These are phyloP conservation scores for Sycophaga agraensis DNA, from an alignment of 1,140 invertebrate species.

Conservation along the genomic window DNA sequence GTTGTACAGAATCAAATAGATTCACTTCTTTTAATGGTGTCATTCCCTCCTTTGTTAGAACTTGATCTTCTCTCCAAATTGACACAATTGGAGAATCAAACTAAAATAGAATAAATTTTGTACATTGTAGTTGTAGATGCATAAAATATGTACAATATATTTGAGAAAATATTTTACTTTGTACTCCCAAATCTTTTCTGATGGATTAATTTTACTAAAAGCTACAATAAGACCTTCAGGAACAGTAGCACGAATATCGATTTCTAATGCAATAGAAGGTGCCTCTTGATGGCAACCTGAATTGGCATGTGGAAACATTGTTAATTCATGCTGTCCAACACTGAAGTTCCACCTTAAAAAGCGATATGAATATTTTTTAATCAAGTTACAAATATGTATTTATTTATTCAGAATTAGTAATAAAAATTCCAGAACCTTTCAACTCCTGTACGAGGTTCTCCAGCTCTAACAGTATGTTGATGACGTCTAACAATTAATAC, in stretches of 20 bases:
- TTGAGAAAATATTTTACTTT: conserved; percentile 60
- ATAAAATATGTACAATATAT: not conserved
- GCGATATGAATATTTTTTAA: conserved; percentile 8
- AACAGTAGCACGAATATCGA: conserved; percentile 67
- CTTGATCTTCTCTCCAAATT: conserved; percentile 72
- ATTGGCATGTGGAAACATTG: conserved; percentile 58
- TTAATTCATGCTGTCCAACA: conserved; percentile 83
- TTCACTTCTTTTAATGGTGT: conserved; percentile 70
- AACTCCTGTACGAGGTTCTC: conserved; percentile 77
- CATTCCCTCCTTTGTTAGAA: conserved; percentile 28
- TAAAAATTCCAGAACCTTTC: conserved; percentile 67
- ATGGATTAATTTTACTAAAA: conserved; percentile 59
- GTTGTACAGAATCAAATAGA: conserved; percentile 68
- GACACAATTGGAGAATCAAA: conserved; percentile 82
- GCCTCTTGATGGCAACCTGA: conserved; percentile 57
- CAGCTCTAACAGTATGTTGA: conserved; percentile 83
- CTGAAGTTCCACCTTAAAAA: conserved; percentile 88
- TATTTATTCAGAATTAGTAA: not conserved
- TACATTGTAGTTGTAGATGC: not conserved
- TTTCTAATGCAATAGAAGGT: conserved; percentile 50
- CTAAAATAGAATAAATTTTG: conserved; percentile 46
- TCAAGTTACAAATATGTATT: conserved; percentile 1
- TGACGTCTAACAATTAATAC: conserved; percentile 77
- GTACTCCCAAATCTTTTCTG: conserved; percentile 68
- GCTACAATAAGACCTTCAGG: conserved; percentile 76